Percentiles rank a stretch among this genome's conserved stretches.
Conservation (phyloP, 2,113 vertebrate species). For the Sigmodon hispidus region DNA sequence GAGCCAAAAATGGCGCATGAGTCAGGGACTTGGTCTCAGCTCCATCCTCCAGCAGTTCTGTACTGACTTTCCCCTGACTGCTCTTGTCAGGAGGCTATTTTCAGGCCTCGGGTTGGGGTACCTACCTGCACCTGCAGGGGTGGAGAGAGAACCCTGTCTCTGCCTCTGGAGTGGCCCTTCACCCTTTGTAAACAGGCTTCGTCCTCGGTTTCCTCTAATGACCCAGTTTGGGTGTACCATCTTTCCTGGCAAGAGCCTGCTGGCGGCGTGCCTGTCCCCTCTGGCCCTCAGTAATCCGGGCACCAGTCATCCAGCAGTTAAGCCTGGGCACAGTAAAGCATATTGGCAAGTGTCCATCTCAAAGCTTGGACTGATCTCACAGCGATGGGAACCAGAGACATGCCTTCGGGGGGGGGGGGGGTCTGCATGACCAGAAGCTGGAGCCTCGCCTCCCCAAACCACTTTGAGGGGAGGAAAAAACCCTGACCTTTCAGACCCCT, state of each 20-base stretch:
- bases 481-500: constrained; percentile 42
- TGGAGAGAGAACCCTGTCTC: neutral
- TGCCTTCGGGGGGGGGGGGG: constrained; percentile 34
- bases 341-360: neutral
- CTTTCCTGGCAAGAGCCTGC: constrained; percentile 10
- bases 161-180: neutral
- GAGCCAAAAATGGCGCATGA: rapidly evolving
- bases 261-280: neutral
- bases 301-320: neutral
- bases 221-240: neutral
- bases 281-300: constrained; percentile 5
- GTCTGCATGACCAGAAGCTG: constrained; percentile 20
- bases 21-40: neutral
- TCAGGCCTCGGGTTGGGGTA: neutral
- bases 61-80: neutral
- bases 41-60: neutral
- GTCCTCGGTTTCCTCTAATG: neutral
- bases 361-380: neutral
- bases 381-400: constrained; percentile 45
- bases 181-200: neutral
- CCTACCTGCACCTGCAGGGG: neutral
- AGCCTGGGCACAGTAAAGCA: constrained; percentile 5
- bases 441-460: constrained; percentile 11
- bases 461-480: constrained; percentile 50
- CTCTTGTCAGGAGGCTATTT: neutral